Evolutionary conservation across 1,140 invertebrate species (phyloP).

Genomic region (Melanaphis sacchari): DNA sequence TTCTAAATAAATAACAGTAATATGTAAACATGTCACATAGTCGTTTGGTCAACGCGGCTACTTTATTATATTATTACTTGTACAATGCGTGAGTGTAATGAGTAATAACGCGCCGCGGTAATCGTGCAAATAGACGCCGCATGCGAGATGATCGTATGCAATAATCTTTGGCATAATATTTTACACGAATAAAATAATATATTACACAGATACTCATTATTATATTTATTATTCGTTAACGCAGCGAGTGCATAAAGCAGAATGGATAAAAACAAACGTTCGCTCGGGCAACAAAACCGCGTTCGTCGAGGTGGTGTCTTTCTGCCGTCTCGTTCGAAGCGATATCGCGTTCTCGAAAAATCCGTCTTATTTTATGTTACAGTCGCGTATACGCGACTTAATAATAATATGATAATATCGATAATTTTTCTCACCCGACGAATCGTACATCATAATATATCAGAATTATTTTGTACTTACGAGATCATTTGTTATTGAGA

Average conservation of each 20-base stretch:
- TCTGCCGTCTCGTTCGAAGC: neutral
- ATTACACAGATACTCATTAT: neutral
- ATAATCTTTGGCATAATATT: neutral
- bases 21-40: neutral
- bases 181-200: neutral
- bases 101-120: neutral
- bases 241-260: neutral
- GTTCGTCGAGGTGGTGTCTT: neutral
- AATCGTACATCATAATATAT: neutral
- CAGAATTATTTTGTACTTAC: neutral
- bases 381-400: neutral
- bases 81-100: constrained; percentile 6
- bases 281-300: neutral
- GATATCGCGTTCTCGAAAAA: neutral
- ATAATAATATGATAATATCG: neutral
- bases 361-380: neutral
- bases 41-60: neutral
- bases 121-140: neutral
- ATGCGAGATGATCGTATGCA: neutral
- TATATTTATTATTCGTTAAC: constrained; percentile 15
- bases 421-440: neutral
- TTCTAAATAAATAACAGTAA: neutral
- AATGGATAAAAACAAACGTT: neutral
- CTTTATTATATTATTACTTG: neutral
- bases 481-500: neutral